phyloP scores from a whole-genome alignment of 1,140 invertebrate species.

The Nasonia vitripennis region DNA sequence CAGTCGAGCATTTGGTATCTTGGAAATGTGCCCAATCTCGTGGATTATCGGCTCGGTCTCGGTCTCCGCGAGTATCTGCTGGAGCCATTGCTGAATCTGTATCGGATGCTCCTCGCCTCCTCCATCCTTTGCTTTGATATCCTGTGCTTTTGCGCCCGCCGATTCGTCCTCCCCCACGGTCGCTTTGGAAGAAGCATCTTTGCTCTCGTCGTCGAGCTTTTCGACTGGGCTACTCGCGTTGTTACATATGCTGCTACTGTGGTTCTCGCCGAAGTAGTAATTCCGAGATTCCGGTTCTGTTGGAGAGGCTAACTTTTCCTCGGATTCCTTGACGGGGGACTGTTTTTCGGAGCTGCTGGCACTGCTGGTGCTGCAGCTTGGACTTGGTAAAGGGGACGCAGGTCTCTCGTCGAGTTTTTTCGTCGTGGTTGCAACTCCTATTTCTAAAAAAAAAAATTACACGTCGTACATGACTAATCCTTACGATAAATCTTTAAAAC shows the following conservation, averaged over 20 bases:
- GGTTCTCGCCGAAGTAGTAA: slow-evolving; percentile 18
- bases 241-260: background rate
- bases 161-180: background rate
- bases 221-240: background rate
- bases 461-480: too few species aligned
- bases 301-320: background rate
- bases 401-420: background rate
- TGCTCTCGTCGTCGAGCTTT: background rate
- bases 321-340: background rate
- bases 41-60: slow-evolving; percentile 75
- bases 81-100: slow-evolving; percentile 77
- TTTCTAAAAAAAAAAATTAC: background rate
- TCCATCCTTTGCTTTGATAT: background rate
- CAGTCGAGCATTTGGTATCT: slow-evolving; percentile 73
- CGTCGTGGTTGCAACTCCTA: background rate
- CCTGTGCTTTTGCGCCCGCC: background rate
- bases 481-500: background rate
- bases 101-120: slow-evolving; percentile 71
- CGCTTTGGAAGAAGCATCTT: background rate
- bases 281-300: background rate
- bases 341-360: slow-evolving; percentile 3
- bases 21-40: slow-evolving; percentile 72
- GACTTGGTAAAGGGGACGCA: background rate
- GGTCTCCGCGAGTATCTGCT: slow-evolving; percentile 76
- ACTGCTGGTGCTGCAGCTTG: background rate